Evolutionary conservation across 2,888 invertebrate genomes (phyloP), one percentile per base, ranked within the genome.

Genomic region (Drosophila leonis): DNA sequence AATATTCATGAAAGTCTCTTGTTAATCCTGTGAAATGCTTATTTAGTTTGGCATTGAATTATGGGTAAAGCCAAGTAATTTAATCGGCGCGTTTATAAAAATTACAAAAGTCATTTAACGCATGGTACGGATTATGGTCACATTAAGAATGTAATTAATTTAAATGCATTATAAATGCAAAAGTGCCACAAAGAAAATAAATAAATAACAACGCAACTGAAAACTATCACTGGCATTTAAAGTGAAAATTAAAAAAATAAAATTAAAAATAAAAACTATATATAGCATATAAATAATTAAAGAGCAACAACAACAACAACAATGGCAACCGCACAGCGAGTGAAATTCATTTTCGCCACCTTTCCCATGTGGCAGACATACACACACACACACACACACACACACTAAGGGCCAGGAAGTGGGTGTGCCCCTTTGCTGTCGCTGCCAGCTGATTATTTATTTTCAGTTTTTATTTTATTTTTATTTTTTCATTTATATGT

Each of bases 81-180:
- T 79, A 62, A 79, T 71, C 75, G 39, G 54, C 31, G 46, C 15
- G 64, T 20, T 63, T 56, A 79, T 59, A 74, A 75, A 78, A 71
- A 59, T 72, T 72, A 63, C 66, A 73, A 78, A 83, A 80, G 75
- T 82, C 82, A 81, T 81, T 83, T 87, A 83, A 82, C 72, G 72
- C 76, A 72, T 76, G 84, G 70, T 65, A 48, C 54, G 78, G 73
- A 83, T 84, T 83, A 83, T 67, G 72, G 82, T 39, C 82, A 71
- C 56, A 86, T 84, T 88, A 84, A 88, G 84, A 88, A 80, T 86
- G 83, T 88, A 83, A 86, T 86, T 88, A 83, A 84, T 88, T 83
- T 78, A 72, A 78, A 83, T 78, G 66, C 75, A 78, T 85, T 74
- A 73, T 66, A 76, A 70, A 83, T 83, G 65, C 69, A 64, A 66